These are phyloP conservation scores for Synchiropus splendidus DNA, from an alignment of 2,113 vertebrate species.

Conservation along the genomic window DNA sequence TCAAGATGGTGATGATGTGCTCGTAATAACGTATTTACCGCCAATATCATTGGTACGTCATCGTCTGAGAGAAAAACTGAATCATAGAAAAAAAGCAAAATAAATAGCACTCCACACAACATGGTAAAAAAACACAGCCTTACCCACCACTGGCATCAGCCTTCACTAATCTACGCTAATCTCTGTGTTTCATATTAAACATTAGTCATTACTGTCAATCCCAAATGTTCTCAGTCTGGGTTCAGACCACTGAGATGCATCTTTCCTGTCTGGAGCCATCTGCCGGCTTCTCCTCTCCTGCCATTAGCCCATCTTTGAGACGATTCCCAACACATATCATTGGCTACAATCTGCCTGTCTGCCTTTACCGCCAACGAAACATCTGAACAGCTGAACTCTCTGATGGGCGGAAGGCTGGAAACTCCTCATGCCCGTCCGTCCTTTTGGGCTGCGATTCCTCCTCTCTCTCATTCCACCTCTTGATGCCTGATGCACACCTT, in stretches of 20 bases:
- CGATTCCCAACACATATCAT: conserved; percentile 67
- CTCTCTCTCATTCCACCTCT: conserved; percentile 11
- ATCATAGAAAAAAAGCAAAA: too few species aligned
- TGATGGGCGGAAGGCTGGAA: conserved; percentile 53
- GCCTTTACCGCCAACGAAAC: conserved; percentile 59
- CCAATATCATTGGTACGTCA: too few species aligned
- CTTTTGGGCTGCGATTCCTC: conserved; percentile 14
- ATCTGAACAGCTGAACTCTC: conserved; percentile 58
- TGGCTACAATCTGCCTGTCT: conserved; percentile 67
- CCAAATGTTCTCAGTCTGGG: conserved; percentile 38
- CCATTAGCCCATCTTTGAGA: conserved; percentile 58
- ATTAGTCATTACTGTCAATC: conserved; percentile 36
- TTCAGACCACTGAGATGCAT: conserved; percentile 47
- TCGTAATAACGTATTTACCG: too few species aligned
- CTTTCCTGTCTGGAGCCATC: conserved; percentile 64
- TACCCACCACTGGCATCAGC: too few species aligned
- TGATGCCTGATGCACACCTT: conserved; percentile 15
- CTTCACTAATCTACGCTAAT: conserved; percentile 7
- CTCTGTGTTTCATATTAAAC: conserved; percentile 17
- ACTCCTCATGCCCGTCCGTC: conserved; percentile 32
- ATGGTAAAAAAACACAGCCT: too few species aligned
- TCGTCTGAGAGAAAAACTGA: too few species aligned
- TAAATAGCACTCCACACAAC: too few species aligned
- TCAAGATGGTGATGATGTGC: too few species aligned
- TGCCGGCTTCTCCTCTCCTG: conserved; percentile 54